These are phyloP conservation scores for Alosa alosa DNA, from an alignment of 2,113 vertebrate species.

Conservation along the genomic window DNA sequence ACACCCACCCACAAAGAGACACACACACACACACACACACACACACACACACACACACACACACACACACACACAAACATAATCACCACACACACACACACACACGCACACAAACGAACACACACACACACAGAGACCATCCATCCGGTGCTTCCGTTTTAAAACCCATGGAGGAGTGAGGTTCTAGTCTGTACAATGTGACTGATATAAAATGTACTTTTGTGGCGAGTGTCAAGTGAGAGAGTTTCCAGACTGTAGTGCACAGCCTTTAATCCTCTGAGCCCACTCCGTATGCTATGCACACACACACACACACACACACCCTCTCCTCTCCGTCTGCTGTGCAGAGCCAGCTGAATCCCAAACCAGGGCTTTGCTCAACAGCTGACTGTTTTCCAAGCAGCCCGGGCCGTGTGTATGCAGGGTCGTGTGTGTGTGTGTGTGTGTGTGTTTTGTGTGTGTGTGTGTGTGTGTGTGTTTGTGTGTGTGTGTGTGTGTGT, in stretches of 20 bases:
- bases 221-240: background rate
- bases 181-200: background rate
- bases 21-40: constrained; percentile 10
- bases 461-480: background rate
- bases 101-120: background rate
- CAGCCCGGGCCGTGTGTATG: background rate
- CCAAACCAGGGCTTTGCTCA: background rate
- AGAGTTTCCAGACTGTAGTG: background rate
- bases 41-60: background rate
- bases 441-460: background rate
- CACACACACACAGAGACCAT: background rate
- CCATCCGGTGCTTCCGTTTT: background rate
- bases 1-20: background rate
- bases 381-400: background rate
- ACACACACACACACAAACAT: background rate
- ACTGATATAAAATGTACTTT: background rate
- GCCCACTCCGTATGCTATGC: background rate
- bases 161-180: background rate
- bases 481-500: background rate
- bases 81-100: background rate
- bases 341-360: background rate
- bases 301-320: too few species aligned
- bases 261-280: background rate
- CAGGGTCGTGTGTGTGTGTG: background rate
- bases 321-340: too few species aligned